phyloP scores from a whole-genome alignment of 2,888 invertebrate species.

The Gymnoscelis rufifasciata region DNA sequence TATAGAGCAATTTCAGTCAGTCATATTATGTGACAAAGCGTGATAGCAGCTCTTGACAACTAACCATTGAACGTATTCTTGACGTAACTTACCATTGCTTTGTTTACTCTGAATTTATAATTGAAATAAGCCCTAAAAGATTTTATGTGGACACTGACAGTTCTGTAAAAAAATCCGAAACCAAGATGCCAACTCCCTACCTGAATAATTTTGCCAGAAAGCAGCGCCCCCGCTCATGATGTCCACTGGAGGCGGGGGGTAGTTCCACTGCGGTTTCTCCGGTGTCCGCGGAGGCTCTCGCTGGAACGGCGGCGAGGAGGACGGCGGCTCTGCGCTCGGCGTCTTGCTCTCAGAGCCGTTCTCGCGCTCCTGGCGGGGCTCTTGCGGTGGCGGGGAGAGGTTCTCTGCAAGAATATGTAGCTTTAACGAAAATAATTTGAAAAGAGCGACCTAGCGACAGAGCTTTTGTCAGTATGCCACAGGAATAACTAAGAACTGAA shows the following conservation, averaged over 20 bases:
- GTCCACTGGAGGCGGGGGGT: slow-evolving; percentile 80
- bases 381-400: slow-evolving; percentile 55
- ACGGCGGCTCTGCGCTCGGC: slow-evolving; percentile 65
- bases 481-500: no score
- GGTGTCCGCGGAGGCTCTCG: slow-evolving; percentile 69
- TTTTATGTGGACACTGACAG: no score
- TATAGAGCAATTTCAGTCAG: no score
- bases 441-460: no score
- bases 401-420: slow-evolving; percentile 49
- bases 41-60: no score
- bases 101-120: no score
- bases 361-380: slow-evolving; percentile 63
- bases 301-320: slow-evolving; percentile 68
- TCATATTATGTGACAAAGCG: no score
- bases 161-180: no score
- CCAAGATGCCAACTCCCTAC: slow-evolving; percentile 67
- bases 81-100: no score
- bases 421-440: background rate
- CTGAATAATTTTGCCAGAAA: slow-evolving; percentile 95
- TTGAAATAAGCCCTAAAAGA: no score
- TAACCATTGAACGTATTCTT: no score
- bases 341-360: slow-evolving; percentile 73
- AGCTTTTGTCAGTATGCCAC: no score
- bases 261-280: slow-evolving; percentile 77
- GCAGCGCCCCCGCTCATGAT: slow-evolving; percentile 91